Evolutionary conservation across 2,888 invertebrate species (phyloP).

Genomic region (Bugulina stolonifera): DNA sequence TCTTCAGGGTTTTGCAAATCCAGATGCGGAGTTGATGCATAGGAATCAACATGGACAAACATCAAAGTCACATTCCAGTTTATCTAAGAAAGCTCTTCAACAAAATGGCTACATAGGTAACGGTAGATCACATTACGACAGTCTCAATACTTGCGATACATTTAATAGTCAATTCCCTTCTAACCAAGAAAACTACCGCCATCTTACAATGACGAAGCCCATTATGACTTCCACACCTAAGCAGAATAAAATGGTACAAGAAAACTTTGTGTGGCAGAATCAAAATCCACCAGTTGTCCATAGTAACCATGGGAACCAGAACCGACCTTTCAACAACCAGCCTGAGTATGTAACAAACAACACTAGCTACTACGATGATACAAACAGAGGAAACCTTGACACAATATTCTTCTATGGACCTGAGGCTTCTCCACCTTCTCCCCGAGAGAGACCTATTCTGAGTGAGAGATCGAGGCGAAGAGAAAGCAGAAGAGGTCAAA

Average conservation of each 20-base stretch:
- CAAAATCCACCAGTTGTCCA: background rate
- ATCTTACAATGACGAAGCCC: background rate
- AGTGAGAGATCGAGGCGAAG: background rate
- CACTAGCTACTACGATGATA: background rate
- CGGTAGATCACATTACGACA: background rate
- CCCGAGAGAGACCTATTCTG: background rate
- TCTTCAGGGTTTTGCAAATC: background rate
- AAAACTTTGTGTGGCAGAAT: background rate
- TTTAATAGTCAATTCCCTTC: too few species aligned
- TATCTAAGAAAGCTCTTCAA: too few species aligned
- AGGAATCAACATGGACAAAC: background rate
- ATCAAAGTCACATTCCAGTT: background rate
- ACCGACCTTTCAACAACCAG: background rate
- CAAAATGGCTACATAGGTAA: too few species aligned
- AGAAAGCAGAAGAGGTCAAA: background rate
- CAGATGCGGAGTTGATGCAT: background rate
- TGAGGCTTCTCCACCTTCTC: background rate
- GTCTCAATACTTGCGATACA: too few species aligned
- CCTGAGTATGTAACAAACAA: background rate
- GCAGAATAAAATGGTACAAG: background rate
- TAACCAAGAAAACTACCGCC: background rate
- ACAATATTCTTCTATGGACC: background rate
- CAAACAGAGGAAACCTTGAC: background rate
- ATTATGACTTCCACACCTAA: background rate
- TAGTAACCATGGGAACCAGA: background rate